These are phyloP conservation scores for Goniozus legneri DNA, from an alignment of 1,140 invertebrate genomes.

Conservation along the genomic window DNA sequence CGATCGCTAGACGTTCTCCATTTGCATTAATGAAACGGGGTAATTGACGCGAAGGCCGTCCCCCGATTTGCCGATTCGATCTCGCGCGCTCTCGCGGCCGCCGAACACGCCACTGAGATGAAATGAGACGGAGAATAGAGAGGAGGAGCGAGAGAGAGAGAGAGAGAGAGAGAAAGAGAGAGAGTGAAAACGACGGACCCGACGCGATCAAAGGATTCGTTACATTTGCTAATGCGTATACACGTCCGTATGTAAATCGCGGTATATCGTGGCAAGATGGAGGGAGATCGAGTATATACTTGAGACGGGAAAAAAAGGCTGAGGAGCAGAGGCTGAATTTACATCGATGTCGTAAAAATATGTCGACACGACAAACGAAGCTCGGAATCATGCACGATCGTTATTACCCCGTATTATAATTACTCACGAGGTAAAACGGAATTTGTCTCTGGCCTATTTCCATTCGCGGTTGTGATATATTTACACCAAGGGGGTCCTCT, in stretches of 20 bases:
- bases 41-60: slow-evolving; percentile 13
- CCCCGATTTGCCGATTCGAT: slow-evolving; percentile 1
- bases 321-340: slow-evolving; percentile 4
- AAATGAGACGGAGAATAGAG: no score
- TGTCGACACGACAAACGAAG: slow-evolving; percentile 9
- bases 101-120: no score
- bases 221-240: slow-evolving; percentile 12
- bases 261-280: slow-evolving; percentile 3
- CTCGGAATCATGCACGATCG: background rate
- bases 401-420: slow-evolving; percentile 23
- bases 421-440: slow-evolving; percentile 23
- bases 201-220: slow-evolving; percentile 7
- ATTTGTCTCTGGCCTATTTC: slow-evolving; percentile 29
- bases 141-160: no score
- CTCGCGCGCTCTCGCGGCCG: no score
- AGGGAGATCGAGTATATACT: background rate
- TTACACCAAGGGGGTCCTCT: background rate
- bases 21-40: slow-evolving; percentile 11
- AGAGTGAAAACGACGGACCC: no score
- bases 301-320: background rate
- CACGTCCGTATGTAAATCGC: slow-evolving; percentile 21
- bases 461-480: slow-evolving; percentile 14
- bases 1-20: slow-evolving; percentile 6
- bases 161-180: no score
- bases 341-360: slow-evolving; percentile 10